Base-by-base conservation (phyloP, 2,113 vertebrate genomes). In the Octodon degus region DNA sequence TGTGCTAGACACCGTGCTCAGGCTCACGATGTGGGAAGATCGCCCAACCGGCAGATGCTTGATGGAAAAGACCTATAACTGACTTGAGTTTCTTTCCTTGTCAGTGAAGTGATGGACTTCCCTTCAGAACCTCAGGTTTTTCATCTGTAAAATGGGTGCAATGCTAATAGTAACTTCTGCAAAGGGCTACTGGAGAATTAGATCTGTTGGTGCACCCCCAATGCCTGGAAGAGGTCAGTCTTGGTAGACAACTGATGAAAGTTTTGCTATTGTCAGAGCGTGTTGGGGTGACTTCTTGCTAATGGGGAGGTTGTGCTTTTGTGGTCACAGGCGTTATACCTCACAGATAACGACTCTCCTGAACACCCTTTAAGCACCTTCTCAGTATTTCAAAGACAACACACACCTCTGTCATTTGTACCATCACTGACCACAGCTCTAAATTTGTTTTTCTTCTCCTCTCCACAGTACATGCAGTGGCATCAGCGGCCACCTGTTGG, bases 111-210 rank as follows among this genome's bases (percentile, higher is more conserved):
- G 14, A 37, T 60, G 86, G 68, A 32, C 68, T 68, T 17, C 13
- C 17, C n/a, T 40, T 84, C 68, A 81, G 80, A 50, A n/a, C 91
- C 72, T 93, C 67, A 50, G 60, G 7, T 68, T 93, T 89, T 55
- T 77, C 8, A 11, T 86, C 88, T 92, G 53, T 40, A 60, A 80
- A 87, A 37, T 58, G 67, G n/a, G 65, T 37, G 40, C 30, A 8
- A 16, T 34, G 2, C 77, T 11, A 20, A 47, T 3, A 34, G 77
- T 40, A 6, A 83, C 84, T 84, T 70, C 80, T 37, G 19, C 25
- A 55, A 20, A 88, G 10, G 6, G 27, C 7, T 43, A 27, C 7
- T 72, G 43, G 40, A 81, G 14, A 60, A 10, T 77, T 50, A 67
- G 3, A 5, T 37, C 27, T 50, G 30, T 94, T 12, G 37, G 67